These are phyloP conservation scores for Junonia oenone DNA, from an alignment of 2,888 invertebrate genomes.

Conservation along the genomic window DNA sequence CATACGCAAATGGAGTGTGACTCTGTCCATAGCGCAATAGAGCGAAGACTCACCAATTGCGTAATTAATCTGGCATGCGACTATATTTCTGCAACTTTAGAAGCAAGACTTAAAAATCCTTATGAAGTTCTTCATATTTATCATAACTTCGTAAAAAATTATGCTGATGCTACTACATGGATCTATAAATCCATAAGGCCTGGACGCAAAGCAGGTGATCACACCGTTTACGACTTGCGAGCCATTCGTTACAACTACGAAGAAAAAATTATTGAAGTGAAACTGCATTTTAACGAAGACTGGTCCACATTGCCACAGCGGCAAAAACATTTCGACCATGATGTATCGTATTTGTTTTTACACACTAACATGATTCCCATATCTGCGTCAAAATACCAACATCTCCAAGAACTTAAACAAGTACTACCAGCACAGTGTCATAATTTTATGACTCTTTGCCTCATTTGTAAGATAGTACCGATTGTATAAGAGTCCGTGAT, in stretches of 20 bases:
- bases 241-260: neutral
- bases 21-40: conserved; percentile 33
- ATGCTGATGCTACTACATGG: conserved; percentile 2
- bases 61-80: conserved; percentile 33
- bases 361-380: conserved; percentile 27
- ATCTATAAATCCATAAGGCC: conserved; percentile 23
- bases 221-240: conserved; percentile 14
- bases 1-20: conserved; percentile 27
- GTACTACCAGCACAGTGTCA: conserved; percentile 32
- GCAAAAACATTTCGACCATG: neutral
- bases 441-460: conserved; percentile 29
- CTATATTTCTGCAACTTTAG: conserved; percentile 31
- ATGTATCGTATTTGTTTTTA: neutral
- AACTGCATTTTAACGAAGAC: neutral
- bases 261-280: neutral
- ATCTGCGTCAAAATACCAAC: conserved; percentile 29
- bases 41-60: conserved; percentile 36
- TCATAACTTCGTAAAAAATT: conserved; percentile 5
- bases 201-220: conserved; percentile 25
- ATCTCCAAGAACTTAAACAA: conserved; percentile 34
- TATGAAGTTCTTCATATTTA: conserved; percentile 10
- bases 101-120: conserved; percentile 5
- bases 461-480: neutral
- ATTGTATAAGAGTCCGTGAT: too few species aligned
- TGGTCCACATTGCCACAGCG: neutral